These are phyloP conservation scores for Chelon auratus DNA, from an alignment of 2,797 vertebrate genomes.

Conservation along the genomic window DNA sequence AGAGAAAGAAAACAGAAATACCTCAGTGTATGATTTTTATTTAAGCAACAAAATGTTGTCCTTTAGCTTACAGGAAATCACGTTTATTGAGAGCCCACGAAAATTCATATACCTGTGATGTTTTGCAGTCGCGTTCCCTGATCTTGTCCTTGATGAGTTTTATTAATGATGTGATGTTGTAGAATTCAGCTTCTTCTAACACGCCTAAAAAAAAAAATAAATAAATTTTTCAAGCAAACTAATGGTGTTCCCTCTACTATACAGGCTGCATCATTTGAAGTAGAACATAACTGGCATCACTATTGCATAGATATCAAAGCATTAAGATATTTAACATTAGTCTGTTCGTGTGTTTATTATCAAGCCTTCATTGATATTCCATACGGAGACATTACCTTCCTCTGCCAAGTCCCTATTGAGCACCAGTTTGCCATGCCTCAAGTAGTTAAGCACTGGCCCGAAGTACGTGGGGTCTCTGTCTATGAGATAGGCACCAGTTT, in stretches of 20 bases:
- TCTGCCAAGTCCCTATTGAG: constrained; percentile 98
- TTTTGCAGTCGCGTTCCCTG: constrained; percentile 97
- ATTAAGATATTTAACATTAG: background rate
- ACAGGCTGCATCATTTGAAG: too few relatives aligned
- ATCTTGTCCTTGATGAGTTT: constrained; percentile 99
- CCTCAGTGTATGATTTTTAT: background rate
- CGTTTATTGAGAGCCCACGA: background rate
- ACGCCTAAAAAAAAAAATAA: constrained; percentile 82
- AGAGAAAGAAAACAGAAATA: background rate
- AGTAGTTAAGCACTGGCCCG: constrained; percentile 96
- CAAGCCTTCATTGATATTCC: background rate
- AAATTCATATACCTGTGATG: constrained; percentile 87
- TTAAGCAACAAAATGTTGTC: background rate
- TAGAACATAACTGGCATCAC: too few relatives aligned
- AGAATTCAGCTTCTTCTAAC: constrained; percentile 98
- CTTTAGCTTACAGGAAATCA: background rate
- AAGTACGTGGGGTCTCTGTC: constrained; percentile 99
- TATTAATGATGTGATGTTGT: constrained; percentile 99
- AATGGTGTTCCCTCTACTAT: too few relatives aligned
- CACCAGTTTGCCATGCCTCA: constrained; percentile 98
- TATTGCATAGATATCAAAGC: background rate
- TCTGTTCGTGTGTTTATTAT: background rate
- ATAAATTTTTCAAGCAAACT: background rate
- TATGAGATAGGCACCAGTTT: constrained; percentile 98
- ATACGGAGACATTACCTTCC: constrained; percentile 87